Evolutionary conservation across 2,797 vertebrate genomes (phyloP).

Genomic region (Cichlasoma orientale): DNA sequence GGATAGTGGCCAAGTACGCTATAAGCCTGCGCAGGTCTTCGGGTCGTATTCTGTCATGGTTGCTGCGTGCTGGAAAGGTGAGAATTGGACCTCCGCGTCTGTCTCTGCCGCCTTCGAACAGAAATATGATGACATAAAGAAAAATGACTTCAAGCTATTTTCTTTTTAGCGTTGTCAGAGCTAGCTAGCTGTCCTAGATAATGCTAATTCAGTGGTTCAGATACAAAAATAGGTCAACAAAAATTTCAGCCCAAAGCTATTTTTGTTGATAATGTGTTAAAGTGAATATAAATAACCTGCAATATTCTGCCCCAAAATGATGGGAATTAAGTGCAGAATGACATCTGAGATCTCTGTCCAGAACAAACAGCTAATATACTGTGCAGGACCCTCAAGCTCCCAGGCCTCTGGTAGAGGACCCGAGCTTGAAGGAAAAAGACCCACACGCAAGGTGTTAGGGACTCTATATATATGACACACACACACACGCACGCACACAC

Average conservation of each 20-base stretch:
- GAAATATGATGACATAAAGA: not conserved
- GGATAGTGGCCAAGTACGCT: slow-evolving; percentile 94
- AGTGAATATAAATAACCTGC: not conserved
- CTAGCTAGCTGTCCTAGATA: not conserved
- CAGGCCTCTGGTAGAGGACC: too few species aligned
- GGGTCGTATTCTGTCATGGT: slow-evolving; percentile 98
- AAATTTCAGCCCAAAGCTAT: not conserved
- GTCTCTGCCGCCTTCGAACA: slow-evolving; percentile 90
- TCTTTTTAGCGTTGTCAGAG: not conserved
- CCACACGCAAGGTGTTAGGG: too few species aligned
- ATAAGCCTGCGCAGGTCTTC: slow-evolving; percentile 95
- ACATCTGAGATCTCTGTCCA: too few species aligned
- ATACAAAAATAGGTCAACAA: not conserved
- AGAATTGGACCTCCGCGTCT: slow-evolving; percentile 95
- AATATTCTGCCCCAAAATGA: not conserved
- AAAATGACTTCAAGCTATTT: not conserved
- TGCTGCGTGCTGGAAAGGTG: slow-evolving; percentile 95
- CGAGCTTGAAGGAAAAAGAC: too few species aligned
- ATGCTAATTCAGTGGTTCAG: not conserved
- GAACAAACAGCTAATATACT: too few species aligned
- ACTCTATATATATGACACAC: too few species aligned
- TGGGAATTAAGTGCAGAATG: not conserved
- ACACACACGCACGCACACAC: too few species aligned
- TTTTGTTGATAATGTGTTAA: not conserved
- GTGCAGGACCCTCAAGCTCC: too few species aligned